These are phyloP conservation scores for Nomada flava DNA, from an alignment of 2,888 invertebrate genomes.

Conservation along the genomic window DNA sequence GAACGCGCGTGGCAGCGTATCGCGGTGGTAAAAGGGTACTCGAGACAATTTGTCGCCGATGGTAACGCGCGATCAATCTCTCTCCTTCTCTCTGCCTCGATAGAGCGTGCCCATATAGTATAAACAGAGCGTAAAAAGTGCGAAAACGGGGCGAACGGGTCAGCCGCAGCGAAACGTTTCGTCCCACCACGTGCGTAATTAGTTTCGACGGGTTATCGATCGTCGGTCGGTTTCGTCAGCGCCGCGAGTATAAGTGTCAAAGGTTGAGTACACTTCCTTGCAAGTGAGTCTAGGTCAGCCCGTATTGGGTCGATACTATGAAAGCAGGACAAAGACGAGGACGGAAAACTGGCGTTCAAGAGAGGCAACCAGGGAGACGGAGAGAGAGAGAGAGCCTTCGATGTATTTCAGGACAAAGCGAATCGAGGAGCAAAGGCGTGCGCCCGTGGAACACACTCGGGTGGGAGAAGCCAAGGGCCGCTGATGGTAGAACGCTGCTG, in stretches of 20 bases:
- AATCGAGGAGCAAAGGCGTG: conserved; percentile 59
- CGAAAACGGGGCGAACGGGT: neutral
- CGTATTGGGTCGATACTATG: conserved; percentile 73
- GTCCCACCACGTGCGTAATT: conserved; percentile 63
- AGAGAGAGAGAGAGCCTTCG: conserved; percentile 46
- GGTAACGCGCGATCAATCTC: neutral
- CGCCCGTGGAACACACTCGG: conserved; percentile 26
- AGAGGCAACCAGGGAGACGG: conserved; percentile 4
- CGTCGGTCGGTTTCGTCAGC: conserved; percentile 59
- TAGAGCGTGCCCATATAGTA: too few relatives aligned
- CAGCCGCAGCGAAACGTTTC: conserved; percentile 22
- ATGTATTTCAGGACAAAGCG: conserved; percentile 66
- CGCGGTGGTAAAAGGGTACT: neutral
- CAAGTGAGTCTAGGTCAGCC: conserved; percentile 73
- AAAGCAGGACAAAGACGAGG: conserved; percentile 73
- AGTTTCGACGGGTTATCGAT: conserved; percentile 65
- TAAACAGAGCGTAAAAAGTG: neutral
- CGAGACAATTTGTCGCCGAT: neutral
- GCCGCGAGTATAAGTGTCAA: conserved; percentile 63
- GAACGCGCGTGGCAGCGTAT: too few relatives aligned
- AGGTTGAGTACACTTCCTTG: conserved; percentile 72
- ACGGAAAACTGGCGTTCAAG: conserved; percentile 27
- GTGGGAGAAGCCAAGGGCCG: conserved; percentile 19
- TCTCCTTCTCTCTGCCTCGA: neutral
- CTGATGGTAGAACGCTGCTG: neutral